Conservation (phyloP, 2,113 vertebrate species). For the Datnioides undecimradiatus region DNA sequence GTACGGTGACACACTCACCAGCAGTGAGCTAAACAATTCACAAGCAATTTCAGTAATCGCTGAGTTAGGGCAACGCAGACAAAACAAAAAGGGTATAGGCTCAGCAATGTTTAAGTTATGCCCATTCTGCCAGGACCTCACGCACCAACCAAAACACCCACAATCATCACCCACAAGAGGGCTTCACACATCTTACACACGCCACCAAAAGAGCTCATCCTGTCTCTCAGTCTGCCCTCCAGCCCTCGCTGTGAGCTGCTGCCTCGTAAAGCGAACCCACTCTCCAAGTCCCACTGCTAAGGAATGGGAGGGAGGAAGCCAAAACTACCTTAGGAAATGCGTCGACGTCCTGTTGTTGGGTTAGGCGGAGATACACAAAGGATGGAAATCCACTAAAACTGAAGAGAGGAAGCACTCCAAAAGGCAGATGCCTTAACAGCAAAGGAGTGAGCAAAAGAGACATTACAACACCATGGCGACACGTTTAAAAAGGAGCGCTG, state of each 20-base stretch:
- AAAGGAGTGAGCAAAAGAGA: background rate
- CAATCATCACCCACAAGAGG: background rate
- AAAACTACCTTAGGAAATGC: conserved; percentile 59
- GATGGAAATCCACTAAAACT: conserved; percentile 25
- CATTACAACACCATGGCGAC: background rate
- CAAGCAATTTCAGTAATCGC: conserved; percentile 50
- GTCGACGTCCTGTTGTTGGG: conserved; percentile 67
- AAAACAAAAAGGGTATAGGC: conserved; percentile 28
- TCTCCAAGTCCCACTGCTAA: conserved; percentile 1
- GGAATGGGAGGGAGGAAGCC: conserved; percentile 42
- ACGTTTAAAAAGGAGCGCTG: background rate
- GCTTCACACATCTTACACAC: background rate
- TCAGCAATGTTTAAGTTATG: background rate
- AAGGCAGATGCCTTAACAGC: conserved; percentile 19
- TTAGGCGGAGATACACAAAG: conserved; percentile 43
- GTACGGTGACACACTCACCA: conserved; percentile 21
- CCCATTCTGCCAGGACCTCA: conserved; percentile 19
- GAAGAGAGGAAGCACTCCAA: conserved; percentile 20
- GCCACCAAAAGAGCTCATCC: conserved; percentile 3
- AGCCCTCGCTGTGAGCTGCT: conserved; percentile 8
- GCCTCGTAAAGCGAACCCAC: conserved; percentile 22
- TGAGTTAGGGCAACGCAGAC: conserved; percentile 23
- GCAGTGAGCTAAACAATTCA: conserved; percentile 50
- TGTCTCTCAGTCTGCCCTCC: conserved; percentile 4
- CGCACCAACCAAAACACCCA: background rate